phyloP scores from a whole-genome alignment of 2,888 invertebrate genomes.

The Agrotis clavis region DNA sequence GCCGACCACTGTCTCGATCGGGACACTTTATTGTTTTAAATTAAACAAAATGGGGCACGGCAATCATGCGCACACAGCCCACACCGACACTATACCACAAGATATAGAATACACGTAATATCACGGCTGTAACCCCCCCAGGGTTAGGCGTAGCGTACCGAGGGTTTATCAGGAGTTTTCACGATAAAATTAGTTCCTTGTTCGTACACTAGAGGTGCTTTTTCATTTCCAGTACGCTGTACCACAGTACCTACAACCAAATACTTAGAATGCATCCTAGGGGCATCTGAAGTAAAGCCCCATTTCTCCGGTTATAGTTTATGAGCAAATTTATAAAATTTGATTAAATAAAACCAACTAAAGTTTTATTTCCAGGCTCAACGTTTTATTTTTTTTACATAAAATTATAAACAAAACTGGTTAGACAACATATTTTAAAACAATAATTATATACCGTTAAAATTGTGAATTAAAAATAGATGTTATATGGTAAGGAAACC shows the following conservation, averaged over 20 bases:
- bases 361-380: background rate
- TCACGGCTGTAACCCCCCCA: no score
- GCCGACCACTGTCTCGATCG: constrained; percentile 49
- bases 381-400: background rate
- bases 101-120: constrained; percentile 5
- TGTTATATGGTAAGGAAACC: background rate
- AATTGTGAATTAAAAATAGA: background rate
- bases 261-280: no score
- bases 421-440: background rate
- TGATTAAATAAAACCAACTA: background rate
- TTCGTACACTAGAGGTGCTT: no score
- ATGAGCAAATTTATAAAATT: background rate
- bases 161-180: no score
- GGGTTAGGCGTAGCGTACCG: no score
- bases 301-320: no score
- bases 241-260: no score
- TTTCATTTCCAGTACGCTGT: no score
- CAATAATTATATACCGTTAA: background rate
- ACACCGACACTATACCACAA: background rate
- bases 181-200: no score
- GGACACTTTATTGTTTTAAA: constrained; percentile 73
- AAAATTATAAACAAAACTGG: background rate
- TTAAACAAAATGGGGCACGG: constrained; percentile 69
- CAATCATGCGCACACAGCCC: constrained; percentile 38
- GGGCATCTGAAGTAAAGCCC: no score